Base-by-base conservation (phyloP, 2,888 invertebrate species). In the Dicyrtomina minuta region DNA sequence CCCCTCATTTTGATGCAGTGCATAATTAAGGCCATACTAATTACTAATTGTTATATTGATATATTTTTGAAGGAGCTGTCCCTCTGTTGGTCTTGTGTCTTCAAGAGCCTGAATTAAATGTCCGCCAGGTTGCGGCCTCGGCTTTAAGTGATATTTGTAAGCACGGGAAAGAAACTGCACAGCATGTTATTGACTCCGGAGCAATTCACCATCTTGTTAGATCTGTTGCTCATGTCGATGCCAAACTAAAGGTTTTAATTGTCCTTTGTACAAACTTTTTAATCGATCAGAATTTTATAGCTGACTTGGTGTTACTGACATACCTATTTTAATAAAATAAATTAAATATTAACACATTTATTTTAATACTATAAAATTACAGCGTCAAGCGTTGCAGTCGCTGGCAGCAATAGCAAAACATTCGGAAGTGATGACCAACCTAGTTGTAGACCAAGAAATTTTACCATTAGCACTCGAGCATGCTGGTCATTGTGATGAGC, bases 141-240 rank as follows among this genome's bases (percentile, higher is more conserved):
- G 90, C 90, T 13, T 81, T 92, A 8, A 87, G 88, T 65, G 91
- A 92, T 79, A 87, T 92, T 72, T 88, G 90, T 39, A 91, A 91
- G 80, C 90, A 92, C 78, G 87, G 87, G 43, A 81, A 83, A 24
- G 87, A 87, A 74, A 82, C 88, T 51, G 91, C 92, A 0, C 90
- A 91, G 80, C 86, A 86, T 2, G 87, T 92, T 1, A 88, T 89
- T 0, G 90, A 92, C 80, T 87, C 89, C 24, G 90, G 90, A 0
- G 89, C 89, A 1, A 87, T 92, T 72, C 87, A 88, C 56, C 88
- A 89, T 80, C 83, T 92, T 61, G 88, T 89, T 2, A 87, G 88
- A 76, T 88, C 88, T 75, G 82, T 91, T 33, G 86, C 87, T 64
- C 89, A 89, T 80, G 87, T 88, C 71, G 92, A 92, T 81, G 86